Conservation (phyloP, 2,888 invertebrate species). For the Xestia c-nigrum region DNA sequence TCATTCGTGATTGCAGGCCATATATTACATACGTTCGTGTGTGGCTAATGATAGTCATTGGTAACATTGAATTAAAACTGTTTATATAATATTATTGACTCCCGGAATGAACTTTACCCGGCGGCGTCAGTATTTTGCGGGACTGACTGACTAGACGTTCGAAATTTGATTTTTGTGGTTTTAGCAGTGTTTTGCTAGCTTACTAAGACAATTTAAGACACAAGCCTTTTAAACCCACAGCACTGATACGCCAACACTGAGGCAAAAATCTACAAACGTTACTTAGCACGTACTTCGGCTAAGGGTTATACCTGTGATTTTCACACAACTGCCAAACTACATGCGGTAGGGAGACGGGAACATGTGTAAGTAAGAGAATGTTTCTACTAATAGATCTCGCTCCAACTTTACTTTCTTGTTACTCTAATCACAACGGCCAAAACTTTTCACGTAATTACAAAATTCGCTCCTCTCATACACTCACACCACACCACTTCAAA, state of each 20-base stretch:
- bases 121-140: not conserved
- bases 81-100: not conserved
- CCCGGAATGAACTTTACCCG: not conserved
- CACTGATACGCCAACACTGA: not conserved
- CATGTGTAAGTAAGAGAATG: fast-evolving
- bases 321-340: not conserved
- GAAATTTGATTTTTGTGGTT: not conserved
- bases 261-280: not conserved
- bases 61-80: not conserved
- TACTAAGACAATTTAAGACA: not conserved
- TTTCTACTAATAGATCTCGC: not conserved
- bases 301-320: not conserved
- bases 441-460: not conserved
- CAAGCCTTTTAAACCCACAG: not conserved
- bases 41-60: not conserved
- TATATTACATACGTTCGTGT: conserved; percentile 1
- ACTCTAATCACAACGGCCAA: no score
- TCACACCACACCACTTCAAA: conserved; percentile 54
- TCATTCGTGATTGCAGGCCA: conserved; percentile 32
- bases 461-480: conserved; percentile 31
- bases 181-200: no score
- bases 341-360: not conserved
- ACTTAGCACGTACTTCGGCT: not conserved
- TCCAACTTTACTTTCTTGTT: no score
- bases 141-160: not conserved